These are phyloP conservation scores for Sebastes flavidus DNA, from an alignment of 2,797 vertebrate genomes.

Conservation along the genomic window DNA sequence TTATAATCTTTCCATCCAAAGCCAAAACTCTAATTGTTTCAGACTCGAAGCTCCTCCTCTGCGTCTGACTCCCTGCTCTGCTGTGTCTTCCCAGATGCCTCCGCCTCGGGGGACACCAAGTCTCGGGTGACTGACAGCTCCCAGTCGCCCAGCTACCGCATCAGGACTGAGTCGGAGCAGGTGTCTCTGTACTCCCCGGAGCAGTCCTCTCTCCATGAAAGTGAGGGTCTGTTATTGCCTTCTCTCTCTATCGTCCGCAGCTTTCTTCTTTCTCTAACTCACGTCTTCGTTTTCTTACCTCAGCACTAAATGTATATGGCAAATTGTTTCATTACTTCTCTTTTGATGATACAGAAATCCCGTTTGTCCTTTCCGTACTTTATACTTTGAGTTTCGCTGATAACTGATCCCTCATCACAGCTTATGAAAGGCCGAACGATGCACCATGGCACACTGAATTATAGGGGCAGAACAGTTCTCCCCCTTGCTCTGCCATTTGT, in stretches of 20 bases:
- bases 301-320: not conserved
- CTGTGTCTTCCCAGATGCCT: conserved; percentile 85
- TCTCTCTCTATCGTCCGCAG: conserved; percentile 47
- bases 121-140: conserved; percentile 86
- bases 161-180: conserved; percentile 90
- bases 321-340: not conserved
- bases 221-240: conserved; percentile 95
- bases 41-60: conserved; percentile 10
- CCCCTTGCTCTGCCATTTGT: conserved; percentile 34
- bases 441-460: conserved; percentile 13
- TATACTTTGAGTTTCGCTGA: not conserved
- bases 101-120: conserved; percentile 85
- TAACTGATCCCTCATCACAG: conserved; percentile 20
- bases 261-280: not conserved
- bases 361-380: not conserved
- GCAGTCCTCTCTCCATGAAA: conserved; percentile 95
- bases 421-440: conserved; percentile 25
- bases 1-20: conserved; percentile 29
- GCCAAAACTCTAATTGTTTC: conserved; percentile 16
- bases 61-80: conserved; percentile 33
- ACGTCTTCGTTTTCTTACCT: conserved; percentile 2
- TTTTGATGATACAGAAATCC: not conserved
- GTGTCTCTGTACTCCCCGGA: conserved; percentile 92
- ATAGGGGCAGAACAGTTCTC: conserved; percentile 13
- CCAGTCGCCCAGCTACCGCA: conserved; percentile 89